Percentiles rank a stretch among this genome's conserved stretches.
Conservation (phyloP, 2,888 invertebrate species). For the Hypena proboscidalis region DNA sequence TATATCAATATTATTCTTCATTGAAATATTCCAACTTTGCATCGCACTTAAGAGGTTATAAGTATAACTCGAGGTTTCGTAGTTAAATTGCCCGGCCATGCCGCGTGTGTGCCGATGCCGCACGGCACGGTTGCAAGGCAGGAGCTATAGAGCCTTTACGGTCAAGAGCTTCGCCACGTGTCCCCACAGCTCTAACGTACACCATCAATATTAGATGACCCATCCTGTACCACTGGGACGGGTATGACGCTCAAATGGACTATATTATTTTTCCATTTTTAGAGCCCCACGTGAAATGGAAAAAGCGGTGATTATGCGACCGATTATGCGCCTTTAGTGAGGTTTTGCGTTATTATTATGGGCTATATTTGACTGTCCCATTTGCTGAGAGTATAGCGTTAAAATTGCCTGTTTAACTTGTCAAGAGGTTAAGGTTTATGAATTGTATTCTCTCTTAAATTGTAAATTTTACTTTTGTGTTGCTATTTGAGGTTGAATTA, state of each 20-base stretch:
- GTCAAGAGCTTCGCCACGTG: slow-evolving; percentile 41
- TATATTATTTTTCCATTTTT: slow-evolving; percentile 19
- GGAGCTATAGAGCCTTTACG: too few relatives aligned
- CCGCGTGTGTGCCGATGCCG: background rate
- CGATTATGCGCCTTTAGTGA: slow-evolving; percentile 2
- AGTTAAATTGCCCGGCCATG: background rate
- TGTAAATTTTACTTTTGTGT: too few relatives aligned
- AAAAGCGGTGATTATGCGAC: slow-evolving; percentile 12
- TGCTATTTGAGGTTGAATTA: too few relatives aligned
- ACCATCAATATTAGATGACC: slow-evolving; percentile 68
- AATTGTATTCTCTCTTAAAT: too few relatives aligned
- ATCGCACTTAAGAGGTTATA: too few relatives aligned
- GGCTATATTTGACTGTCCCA: too few relatives aligned
- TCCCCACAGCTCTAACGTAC: slow-evolving; percentile 44
- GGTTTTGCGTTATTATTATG: background rate
- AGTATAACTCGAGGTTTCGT: too few relatives aligned
- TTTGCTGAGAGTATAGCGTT: background rate
- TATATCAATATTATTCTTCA: too few relatives aligned
- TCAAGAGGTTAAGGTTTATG: too few relatives aligned
- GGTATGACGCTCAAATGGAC: slow-evolving; percentile 40
- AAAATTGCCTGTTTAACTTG: too few relatives aligned
- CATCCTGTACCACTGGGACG: slow-evolving; percentile 32
- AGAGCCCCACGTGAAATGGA: slow-evolving; percentile 5
- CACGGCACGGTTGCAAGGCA: background rate
- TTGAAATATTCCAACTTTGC: too few relatives aligned